Percentiles rank a stretch among this genome's conserved stretches.
Conservation (phyloP, 2,797 vertebrate species). For the Argentina silus region DNA sequence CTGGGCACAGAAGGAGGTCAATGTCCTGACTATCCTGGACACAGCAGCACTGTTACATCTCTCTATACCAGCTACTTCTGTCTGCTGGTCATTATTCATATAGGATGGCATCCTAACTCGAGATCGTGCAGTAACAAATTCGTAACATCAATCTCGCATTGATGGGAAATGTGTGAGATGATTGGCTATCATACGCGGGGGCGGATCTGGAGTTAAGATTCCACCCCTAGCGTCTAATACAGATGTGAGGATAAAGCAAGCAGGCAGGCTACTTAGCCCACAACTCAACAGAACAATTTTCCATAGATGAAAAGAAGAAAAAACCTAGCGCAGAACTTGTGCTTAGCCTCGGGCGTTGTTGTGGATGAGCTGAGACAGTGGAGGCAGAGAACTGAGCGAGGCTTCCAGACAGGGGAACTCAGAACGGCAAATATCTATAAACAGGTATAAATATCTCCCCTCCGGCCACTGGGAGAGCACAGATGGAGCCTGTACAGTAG, state of each 20-base stretch:
- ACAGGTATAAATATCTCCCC: slow-evolving; percentile 29
- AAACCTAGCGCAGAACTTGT: too few species aligned
- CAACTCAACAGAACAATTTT: too few species aligned
- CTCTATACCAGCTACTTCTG: too few species aligned
- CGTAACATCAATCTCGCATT: too few species aligned
- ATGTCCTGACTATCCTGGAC: slow-evolving; percentile 21
- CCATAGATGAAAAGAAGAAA: too few species aligned
- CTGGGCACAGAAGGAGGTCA: slow-evolving; percentile 27
- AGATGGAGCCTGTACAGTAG: slow-evolving; percentile 14
- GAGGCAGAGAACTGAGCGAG: slow-evolving; percentile 15
- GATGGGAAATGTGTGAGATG: too few species aligned
- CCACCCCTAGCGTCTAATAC: too few species aligned
- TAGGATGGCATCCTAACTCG: not conserved
- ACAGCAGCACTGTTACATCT: slow-evolving; percentile 15
- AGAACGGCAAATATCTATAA: slow-evolving; percentile 23
- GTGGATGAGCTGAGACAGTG: not conserved
- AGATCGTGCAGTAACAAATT: too few species aligned
- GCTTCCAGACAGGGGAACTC: slow-evolving; percentile 41
- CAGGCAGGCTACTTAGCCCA: too few species aligned
- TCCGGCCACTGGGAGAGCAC: slow-evolving; percentile 2
- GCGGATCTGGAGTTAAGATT: too few species aligned
- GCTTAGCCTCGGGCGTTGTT: not conserved
- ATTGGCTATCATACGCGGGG: too few species aligned
- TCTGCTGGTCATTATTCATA: not conserved
- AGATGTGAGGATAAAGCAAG: too few species aligned